Conservation (phyloP, 2,113 vertebrate genomes). For the Sardina pilchardus region DNA sequence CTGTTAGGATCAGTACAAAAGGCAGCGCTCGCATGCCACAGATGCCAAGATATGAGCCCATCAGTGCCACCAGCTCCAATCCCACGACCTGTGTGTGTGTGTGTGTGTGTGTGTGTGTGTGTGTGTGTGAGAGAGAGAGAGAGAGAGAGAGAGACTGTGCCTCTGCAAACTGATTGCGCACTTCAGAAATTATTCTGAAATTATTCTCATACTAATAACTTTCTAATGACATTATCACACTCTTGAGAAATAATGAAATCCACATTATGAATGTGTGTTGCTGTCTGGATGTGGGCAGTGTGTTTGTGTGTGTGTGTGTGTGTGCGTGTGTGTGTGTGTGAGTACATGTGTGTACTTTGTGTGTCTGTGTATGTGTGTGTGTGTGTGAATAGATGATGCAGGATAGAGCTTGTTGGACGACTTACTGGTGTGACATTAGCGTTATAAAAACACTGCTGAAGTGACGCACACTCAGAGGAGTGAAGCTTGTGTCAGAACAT, state of each 20-base stretch:
- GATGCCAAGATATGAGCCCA: constrained; percentile 54
- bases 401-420: background rate
- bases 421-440: background rate
- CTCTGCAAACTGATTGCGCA: background rate
- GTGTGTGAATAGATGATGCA: background rate
- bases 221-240: background rate
- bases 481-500: background rate
- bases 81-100: background rate
- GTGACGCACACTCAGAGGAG: background rate
- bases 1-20: background rate
- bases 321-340: background rate
- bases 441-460: background rate
- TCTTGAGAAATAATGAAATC: background rate
- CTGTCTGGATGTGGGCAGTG: background rate
- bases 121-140: background rate
- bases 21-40: constrained; percentile 40
- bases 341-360: background rate
- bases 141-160: background rate
- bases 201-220: background rate
- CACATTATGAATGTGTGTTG: background rate
- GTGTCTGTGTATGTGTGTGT: background rate
- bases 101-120: background rate
- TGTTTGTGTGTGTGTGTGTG: too few relatives aligned
- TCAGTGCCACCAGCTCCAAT: constrained; percentile 20
- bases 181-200: background rate